Evolutionary conservation across 2,888 invertebrate species (phyloP).

Genomic region (Malachius bipustulatus): DNA sequence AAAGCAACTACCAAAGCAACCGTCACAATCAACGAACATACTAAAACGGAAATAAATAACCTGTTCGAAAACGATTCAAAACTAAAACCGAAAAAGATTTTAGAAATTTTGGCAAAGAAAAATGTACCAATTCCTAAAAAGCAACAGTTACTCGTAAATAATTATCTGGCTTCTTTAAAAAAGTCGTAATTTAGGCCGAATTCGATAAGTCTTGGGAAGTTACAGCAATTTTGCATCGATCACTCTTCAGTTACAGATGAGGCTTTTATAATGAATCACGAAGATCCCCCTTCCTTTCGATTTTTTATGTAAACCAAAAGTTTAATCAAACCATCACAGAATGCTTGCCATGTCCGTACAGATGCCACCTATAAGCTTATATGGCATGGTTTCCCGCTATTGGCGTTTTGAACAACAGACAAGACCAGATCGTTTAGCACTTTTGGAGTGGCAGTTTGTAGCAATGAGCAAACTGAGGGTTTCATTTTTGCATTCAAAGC

Average conservation of each 20-base stretch:
- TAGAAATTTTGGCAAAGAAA: constrained; percentile 7
- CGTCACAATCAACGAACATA: too few relatives aligned
- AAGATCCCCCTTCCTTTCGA: constrained; percentile 8
- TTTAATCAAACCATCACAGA: constrained; percentile 6
- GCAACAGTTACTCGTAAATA: not conserved
- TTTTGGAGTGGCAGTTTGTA: too few relatives aligned
- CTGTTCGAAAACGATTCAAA: constrained; percentile 13
- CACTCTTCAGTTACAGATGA: constrained; percentile 7
- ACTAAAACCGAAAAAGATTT: constrained; percentile 8
- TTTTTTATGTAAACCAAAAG: constrained; percentile 11
- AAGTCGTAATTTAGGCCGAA: constrained; percentile 3
- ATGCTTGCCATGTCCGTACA: constrained; percentile 15
- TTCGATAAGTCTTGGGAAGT: constrained; percentile 5
- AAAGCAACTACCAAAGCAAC: too few relatives aligned
- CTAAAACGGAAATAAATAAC: too few relatives aligned
- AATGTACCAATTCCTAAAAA: constrained; percentile 7
- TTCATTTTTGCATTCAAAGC: constrained; percentile 19
- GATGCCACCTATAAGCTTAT: constrained; percentile 22
- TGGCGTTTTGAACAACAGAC: constrained; percentile 21
- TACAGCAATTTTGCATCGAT: constrained; percentile 6
- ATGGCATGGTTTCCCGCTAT: constrained; percentile 23
- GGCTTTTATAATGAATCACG: constrained; percentile 7
- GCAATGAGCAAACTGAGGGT: constrained; percentile 18
- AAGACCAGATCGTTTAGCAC: constrained; percentile 17
- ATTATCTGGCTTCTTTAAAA: constrained; percentile 7